A percentile compares a stretch with the other conserved stretches of the same genome.
Conservation (phyloP, 2,888 invertebrate species). For the Leucophenga montana region DNA sequence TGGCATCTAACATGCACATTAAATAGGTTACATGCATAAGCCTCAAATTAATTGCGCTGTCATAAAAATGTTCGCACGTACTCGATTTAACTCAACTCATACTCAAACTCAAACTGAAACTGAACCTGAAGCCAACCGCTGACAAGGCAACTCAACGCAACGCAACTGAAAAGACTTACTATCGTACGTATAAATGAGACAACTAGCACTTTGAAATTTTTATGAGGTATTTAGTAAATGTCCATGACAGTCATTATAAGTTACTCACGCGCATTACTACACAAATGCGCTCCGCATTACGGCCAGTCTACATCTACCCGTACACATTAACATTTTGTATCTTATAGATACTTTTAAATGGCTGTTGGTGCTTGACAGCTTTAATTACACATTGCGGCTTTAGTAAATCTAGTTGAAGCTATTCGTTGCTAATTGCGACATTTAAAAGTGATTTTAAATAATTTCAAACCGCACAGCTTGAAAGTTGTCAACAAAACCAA, state of each 20-base stretch:
- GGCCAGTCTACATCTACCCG: not conserved
- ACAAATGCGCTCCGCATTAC: not conserved
- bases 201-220: constrained; percentile 38
- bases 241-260: constrained; percentile 28
- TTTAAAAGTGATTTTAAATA: constrained; percentile 41
- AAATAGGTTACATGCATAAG: constrained; percentile 65
- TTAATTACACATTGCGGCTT: constrained; percentile 21
- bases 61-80: constrained; percentile 63
- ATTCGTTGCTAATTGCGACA: constrained; percentile 55
- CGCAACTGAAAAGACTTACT: too few species aligned
- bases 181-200: too few species aligned
- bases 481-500: not conserved
- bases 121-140: too few species aligned
- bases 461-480: not conserved
- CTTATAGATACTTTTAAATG: not conserved
- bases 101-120: not conserved
- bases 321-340: not conserved
- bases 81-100: constrained; percentile 21
- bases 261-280: not conserved
- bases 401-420: constrained; percentile 46
- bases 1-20: constrained; percentile 55
- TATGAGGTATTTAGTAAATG: constrained; percentile 43
- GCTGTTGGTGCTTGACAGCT: constrained; percentile 45
- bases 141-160: too few species aligned
- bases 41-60: constrained; percentile 64